A percentile compares a stretch with the other conserved stretches of the same genome.
phyloP scores from a whole-genome alignment of 2,888 invertebrate genomes.

The Drosophila hawaiiensis region DNA sequence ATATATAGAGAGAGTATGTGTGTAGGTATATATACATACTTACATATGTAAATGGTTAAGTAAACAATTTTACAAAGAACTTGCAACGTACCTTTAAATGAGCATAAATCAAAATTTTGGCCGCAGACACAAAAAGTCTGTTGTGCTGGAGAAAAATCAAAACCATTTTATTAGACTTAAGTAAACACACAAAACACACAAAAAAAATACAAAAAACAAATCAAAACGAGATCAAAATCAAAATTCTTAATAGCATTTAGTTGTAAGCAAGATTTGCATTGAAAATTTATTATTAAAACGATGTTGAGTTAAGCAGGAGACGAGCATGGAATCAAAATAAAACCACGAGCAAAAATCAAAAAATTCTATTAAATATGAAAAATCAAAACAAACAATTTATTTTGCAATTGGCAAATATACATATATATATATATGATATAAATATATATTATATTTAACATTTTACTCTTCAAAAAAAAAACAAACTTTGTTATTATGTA shows the following conservation, averaged over 20 bases:
- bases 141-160: constrained; percentile 75
- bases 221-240: constrained; percentile 45
- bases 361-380: constrained; percentile 67
- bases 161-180: constrained; percentile 78
- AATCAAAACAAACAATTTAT: constrained; percentile 60
- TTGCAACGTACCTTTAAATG: constrained; percentile 78
- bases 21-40: constrained; percentile 34
- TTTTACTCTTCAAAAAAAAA: constrained; percentile 62
- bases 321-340: constrained; percentile 69
- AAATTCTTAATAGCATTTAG: constrained; percentile 65
- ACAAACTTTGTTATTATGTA: constrained; percentile 68
- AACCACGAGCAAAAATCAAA: constrained; percentile 55
- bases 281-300: constrained; percentile 57
- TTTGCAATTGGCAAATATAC: constrained; percentile 74
- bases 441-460: constrained; percentile 63
- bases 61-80: constrained; percentile 69
- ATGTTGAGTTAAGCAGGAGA: constrained; percentile 61
- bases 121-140: constrained; percentile 58
- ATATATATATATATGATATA: constrained; percentile 47
- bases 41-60: constrained; percentile 51
- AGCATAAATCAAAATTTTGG: constrained; percentile 84
- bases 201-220: constrained; percentile 33
- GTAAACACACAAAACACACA: constrained; percentile 38
- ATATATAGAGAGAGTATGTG: constrained; percentile 30
- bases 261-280: constrained; percentile 61